Conservation (phyloP, 1,140 invertebrate genomes). For the Dendrolimus kikuchii region DNA sequence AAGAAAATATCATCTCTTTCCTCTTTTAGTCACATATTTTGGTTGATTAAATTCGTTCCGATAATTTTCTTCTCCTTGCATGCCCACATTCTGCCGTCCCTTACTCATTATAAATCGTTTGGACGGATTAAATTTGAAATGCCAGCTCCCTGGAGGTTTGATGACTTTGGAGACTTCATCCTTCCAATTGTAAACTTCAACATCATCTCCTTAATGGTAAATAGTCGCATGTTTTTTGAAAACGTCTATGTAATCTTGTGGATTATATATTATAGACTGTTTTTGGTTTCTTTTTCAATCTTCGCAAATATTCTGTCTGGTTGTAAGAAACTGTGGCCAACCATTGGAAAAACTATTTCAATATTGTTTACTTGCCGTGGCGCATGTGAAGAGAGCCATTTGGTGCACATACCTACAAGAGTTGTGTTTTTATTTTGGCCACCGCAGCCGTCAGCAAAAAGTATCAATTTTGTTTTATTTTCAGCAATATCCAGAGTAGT, state of each 20-base stretch:
- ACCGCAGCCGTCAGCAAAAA: conserved; percentile 3
- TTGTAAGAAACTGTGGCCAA: conserved; percentile 13
- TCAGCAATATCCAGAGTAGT: too few relatives aligned
- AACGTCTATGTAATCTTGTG: neutral
- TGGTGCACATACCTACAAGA: conserved; percentile 9
- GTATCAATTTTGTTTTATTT: too few relatives aligned
- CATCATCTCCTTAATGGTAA: too few relatives aligned
- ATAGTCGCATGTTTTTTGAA: too few relatives aligned
- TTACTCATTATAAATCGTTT: conserved; percentile 11
- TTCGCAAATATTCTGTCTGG: conserved; percentile 14
- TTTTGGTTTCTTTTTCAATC: conserved; percentile 11
- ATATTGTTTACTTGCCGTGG: conserved; percentile 14
- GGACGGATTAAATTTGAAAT: too few relatives aligned
- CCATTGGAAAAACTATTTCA: conserved; percentile 10
- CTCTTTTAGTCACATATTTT: conserved; percentile 11
- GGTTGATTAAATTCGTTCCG: conserved; percentile 5
- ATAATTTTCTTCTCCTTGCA: conserved; percentile 13
- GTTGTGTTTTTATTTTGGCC: conserved; percentile 17
- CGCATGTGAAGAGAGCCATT: conserved; percentile 10
- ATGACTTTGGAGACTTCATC: too few relatives aligned
- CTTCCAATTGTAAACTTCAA: too few relatives aligned
- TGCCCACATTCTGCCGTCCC: conserved; percentile 9
- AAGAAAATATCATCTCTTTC: too few relatives aligned
- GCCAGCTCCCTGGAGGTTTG: too few relatives aligned
- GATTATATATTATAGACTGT: neutral